Evolutionary conservation across 2,888 invertebrate genomes (phyloP), one percentile per base, ranked within the genome.

Genomic region (Apodemia duryi): DNA sequence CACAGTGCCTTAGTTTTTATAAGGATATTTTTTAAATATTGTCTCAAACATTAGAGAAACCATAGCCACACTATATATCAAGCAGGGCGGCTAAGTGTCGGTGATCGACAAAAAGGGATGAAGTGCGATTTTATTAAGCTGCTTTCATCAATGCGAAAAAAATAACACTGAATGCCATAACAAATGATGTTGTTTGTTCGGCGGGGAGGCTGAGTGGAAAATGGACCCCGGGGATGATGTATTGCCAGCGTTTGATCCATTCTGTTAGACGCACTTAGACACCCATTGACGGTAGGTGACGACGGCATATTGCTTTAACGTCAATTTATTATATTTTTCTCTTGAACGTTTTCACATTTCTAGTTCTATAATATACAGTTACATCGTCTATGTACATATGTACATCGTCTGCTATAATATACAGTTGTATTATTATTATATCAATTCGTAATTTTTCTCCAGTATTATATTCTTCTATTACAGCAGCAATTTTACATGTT

Each of bases 61-160:
- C 73, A 71, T 69, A 67, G 78, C 35, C 82, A 80, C 85, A 78
- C 75, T 68, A 74, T 69, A 67, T 75, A 72, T 76, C 72, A 72
- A 71, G 72, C 73, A 67, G 72, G 74, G 74, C 81, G 79, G 81
- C 82, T 91, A 91, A 91, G 91, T 91, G 91, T 91, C 88, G 89
- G 86, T 91, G 91, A 91, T 91, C 91, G 85, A 90, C 91, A 88
- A 91, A 91, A 91, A 88, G 78, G 85, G 81, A 89, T 90, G 88
- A 86, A 90, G 87, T 87, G 90, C 88, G 84, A 88, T 90, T 91
- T 89, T 91, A 90, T 90, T 87, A 91, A 89, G 90, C 86, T 77
- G 82, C 88, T 88, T 85, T 86, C 87, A 86, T 85, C 84, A 84
- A 81, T 80, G 79, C 77, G 80, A 83, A 85, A 86, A 86, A 85